A percentile compares a stretch with the other conserved stretches of the same genome.
Conservation (phyloP, 2,113 vertebrate species). For the Caranx melampygus region DNA sequence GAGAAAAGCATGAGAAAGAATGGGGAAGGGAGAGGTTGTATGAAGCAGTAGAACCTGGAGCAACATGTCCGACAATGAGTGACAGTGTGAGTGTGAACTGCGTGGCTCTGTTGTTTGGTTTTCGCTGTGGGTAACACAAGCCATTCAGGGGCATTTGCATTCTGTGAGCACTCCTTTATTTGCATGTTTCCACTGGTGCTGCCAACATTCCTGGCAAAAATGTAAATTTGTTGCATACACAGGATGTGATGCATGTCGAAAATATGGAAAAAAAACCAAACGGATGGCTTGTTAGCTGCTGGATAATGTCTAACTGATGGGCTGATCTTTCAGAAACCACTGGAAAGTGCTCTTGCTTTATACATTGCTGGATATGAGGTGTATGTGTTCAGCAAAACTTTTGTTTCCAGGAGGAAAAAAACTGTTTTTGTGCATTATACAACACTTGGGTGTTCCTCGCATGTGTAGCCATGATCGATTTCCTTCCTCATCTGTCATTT, state of each 20-base stretch:
- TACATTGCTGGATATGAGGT: background rate
- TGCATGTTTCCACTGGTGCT: constrained; percentile 40
- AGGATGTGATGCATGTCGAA: background rate
- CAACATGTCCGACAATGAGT: background rate
- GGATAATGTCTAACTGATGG: background rate
- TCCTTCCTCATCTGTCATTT: too few species aligned
- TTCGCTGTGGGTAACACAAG: background rate
- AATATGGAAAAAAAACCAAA: background rate
- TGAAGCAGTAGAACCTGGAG: background rate
- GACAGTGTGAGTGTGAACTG: background rate
- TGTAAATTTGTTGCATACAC: background rate
- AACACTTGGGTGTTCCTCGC: too few species aligned
- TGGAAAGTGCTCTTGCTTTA: background rate
- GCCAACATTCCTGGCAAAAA: constrained; percentile 4
- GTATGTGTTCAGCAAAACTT: background rate
- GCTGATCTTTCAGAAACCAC: background rate
- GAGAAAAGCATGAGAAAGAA: background rate
- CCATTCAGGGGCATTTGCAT: constrained; percentile 25
- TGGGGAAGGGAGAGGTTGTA: too few species aligned
- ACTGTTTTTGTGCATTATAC: too few species aligned
- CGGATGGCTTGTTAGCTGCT: background rate
- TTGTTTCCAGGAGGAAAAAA: background rate
- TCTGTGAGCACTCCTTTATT: constrained; percentile 13
- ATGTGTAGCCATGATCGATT: too few species aligned
- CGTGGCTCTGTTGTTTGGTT: background rate